Conservation (phyloP, 2,888 invertebrate genomes). For the Chymomyza procnemis region DNA sequence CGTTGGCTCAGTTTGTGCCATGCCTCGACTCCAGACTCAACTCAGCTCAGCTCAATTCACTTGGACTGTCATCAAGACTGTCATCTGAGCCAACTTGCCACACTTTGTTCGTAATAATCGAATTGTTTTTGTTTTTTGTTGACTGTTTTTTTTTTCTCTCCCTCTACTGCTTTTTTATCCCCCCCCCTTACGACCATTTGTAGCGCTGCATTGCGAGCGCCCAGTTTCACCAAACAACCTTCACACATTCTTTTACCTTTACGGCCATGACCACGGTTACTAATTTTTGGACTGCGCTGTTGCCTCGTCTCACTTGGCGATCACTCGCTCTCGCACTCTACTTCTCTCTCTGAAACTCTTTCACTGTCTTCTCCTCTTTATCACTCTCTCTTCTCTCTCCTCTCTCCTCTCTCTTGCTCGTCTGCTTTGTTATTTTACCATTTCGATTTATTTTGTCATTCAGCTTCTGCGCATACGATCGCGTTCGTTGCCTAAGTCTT, state of each 20-base stretch:
- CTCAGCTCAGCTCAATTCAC: slow-evolving; percentile 6
- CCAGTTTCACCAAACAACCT: slow-evolving; percentile 77
- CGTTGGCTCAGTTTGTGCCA: slow-evolving; percentile 74
- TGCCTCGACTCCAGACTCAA: slow-evolving; percentile 20
- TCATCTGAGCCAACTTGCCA: slow-evolving; percentile 4
- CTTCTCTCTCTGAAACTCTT: slow-evolving; percentile 18
- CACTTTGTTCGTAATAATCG: slow-evolving; percentile 55
- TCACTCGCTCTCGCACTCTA: slow-evolving; percentile 6
- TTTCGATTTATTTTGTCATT: slow-evolving; percentile 3
- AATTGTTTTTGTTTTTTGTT: slow-evolving; percentile 33
- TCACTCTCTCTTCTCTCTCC: too few relatives aligned
- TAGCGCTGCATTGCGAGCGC: slow-evolving; percentile 9
- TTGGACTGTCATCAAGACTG: background rate
- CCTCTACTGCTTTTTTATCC: background rate
- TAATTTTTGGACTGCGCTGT: slow-evolving; percentile 53
- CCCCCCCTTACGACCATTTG: slow-evolving; percentile 25
- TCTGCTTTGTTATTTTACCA: slow-evolving; percentile 14
- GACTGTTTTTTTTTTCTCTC: slow-evolving; percentile 18
- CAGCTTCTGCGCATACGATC: background rate
- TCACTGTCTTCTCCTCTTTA: too few relatives aligned
- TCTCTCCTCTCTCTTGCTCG: too few relatives aligned
- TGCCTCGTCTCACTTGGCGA: too few relatives aligned
- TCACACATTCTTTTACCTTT: slow-evolving; percentile 78
- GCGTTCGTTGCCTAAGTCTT: slow-evolving; percentile 21
- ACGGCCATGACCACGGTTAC: slow-evolving; percentile 78